A percentile compares a stretch with the other conserved stretches of the same genome.
These are phyloP conservation scores for Trissolcus basalis DNA, from an alignment of 1,140 invertebrate genomes.

Conservation along the genomic window DNA sequence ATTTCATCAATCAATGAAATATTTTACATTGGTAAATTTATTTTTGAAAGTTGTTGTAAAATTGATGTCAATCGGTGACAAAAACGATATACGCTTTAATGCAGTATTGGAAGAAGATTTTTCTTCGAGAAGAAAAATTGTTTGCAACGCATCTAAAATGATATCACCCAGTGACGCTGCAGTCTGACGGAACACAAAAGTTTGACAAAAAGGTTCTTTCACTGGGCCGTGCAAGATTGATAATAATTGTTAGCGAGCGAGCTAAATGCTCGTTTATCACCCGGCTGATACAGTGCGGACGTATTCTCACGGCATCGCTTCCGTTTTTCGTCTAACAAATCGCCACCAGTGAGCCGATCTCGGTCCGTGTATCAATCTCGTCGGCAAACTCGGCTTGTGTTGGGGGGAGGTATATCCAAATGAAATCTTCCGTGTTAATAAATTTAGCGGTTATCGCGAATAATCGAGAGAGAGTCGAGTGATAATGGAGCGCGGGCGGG, in stretches of 20 bases:
- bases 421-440: slow-evolving; percentile 70
- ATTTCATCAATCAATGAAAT: too few relatives aligned
- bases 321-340: slow-evolving; percentile 61
- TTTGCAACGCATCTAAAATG: background rate
- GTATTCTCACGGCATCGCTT: slow-evolving; percentile 58
- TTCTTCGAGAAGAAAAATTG: too few relatives aligned
- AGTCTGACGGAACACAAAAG: too few relatives aligned
- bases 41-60: too few relatives aligned
- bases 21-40: too few relatives aligned
- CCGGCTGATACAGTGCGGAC: slow-evolving; percentile 51
- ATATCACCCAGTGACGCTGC: background rate
- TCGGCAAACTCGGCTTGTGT: background rate
- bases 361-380: slow-evolving; percentile 26
- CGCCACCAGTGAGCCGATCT: slow-evolving; percentile 26
- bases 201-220: background rate
- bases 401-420: slow-evolving; percentile 59
- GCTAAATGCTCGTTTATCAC: slow-evolving; percentile 43
- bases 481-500: slow-evolving; percentile 60
- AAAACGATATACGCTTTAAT: too few relatives aligned
- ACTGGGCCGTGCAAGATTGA: slow-evolving; percentile 45
- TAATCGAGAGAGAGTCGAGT: slow-evolving; percentile 60
- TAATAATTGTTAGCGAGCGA: slow-evolving; percentile 14
- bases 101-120: too few relatives aligned
- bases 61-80: too few relatives aligned
- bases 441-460: slow-evolving; percentile 67